Percentiles rank a stretch among this genome's conserved stretches.
Evolutionary conservation across 2,888 invertebrate species (phyloP).

Genomic region (Caenorhabditis plicata): DNA sequence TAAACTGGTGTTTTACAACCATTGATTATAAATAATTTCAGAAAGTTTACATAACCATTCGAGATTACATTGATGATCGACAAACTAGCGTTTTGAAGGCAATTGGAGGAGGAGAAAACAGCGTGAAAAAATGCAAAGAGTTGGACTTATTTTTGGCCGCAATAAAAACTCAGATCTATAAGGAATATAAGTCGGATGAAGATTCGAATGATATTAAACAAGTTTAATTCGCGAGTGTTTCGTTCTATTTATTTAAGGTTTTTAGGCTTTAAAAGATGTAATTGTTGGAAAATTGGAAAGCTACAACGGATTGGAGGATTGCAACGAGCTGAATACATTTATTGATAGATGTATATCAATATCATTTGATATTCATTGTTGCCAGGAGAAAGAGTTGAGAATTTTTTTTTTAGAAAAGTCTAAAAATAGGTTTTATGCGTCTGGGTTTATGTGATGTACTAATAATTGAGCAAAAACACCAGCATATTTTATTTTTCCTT

Average conservation of each 20-base stretch:
- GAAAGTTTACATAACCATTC: conserved; percentile 13
- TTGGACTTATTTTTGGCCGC: conserved; percentile 15
- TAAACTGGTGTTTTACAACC: not conserved
- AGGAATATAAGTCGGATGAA: conserved; percentile 19
- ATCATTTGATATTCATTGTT: conserved; percentile 25
- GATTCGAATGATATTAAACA: conserved; percentile 4
- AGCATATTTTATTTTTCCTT: too few relatives aligned
- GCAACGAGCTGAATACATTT: conserved; percentile 15
- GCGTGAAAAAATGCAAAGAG: conserved; percentile 17
- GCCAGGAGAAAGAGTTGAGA: conserved; percentile 22
- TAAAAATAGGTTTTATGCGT: too few relatives aligned
- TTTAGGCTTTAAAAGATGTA: conserved; percentile 16
- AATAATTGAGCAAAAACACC: too few relatives aligned
- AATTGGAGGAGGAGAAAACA: conserved; percentile 25
- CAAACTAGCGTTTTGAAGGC: conserved; percentile 18
- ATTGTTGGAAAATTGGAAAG: conserved; percentile 17
- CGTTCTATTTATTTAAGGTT: not conserved
- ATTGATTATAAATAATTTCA: not conserved
- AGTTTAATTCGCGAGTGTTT: not conserved
- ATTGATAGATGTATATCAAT: conserved; percentile 24
- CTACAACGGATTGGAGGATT: conserved; percentile 18
- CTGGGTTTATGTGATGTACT: too few relatives aligned
- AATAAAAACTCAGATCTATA: conserved; percentile 18
- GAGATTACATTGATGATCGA: conserved; percentile 19
- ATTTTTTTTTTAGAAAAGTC: too few relatives aligned